A percentile compares a stretch with the other conserved stretches of the same genome.
Evolutionary conservation across 2,797 vertebrate genomes (phyloP).

Genomic region (Coranthus polyacanthus): DNA sequence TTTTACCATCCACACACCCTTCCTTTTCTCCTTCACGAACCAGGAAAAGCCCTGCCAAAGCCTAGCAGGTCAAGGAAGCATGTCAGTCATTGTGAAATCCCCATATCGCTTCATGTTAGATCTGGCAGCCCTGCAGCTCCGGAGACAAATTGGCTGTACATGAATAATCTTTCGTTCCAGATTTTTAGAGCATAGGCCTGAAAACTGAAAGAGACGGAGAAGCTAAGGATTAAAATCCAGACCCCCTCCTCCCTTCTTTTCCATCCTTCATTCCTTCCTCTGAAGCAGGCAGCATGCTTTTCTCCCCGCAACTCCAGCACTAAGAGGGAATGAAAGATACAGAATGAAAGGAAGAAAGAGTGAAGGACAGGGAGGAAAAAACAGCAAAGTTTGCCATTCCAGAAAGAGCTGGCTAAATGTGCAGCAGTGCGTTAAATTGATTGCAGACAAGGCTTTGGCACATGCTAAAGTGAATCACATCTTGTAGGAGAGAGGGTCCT

Average conservation of each 20-base stretch:
- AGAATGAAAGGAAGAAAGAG: slow-evolving; percentile 48
- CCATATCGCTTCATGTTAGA: slow-evolving; percentile 33
- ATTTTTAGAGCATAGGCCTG: slow-evolving; percentile 9
- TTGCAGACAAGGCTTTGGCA: slow-evolving; percentile 72
- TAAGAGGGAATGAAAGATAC: slow-evolving; percentile 48
- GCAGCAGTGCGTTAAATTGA: slow-evolving; percentile 77
- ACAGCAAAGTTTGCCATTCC: slow-evolving; percentile 65
- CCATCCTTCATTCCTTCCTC: slow-evolving; percentile 3
- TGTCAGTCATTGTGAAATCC: slow-evolving; percentile 53
- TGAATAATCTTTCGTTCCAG: slow-evolving; percentile 35
- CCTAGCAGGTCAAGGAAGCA: slow-evolving; percentile 44
- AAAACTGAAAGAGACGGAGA: slow-evolving; percentile 22
- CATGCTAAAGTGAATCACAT: slow-evolving; percentile 50
- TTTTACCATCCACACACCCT: slow-evolving; percentile 59
- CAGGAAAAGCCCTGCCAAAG: slow-evolving; percentile 39
- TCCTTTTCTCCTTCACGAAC: slow-evolving; percentile 54
- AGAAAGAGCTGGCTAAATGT: slow-evolving; percentile 70
- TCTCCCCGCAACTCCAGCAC: slow-evolving; percentile 30
- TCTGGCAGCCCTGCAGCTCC: slow-evolving; percentile 25
- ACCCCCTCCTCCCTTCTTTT: slow-evolving; percentile 12
- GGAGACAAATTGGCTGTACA: slow-evolving; percentile 34
- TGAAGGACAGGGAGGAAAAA: slow-evolving; percentile 46
- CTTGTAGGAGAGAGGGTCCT: slow-evolving; percentile 41
- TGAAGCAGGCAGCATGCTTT: slow-evolving; percentile 15
- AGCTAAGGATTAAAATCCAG: slow-evolving; percentile 31